Evolutionary conservation across 1,140 invertebrate genomes (phyloP).

Genomic region (Phenacoccus solenopsis): DNA sequence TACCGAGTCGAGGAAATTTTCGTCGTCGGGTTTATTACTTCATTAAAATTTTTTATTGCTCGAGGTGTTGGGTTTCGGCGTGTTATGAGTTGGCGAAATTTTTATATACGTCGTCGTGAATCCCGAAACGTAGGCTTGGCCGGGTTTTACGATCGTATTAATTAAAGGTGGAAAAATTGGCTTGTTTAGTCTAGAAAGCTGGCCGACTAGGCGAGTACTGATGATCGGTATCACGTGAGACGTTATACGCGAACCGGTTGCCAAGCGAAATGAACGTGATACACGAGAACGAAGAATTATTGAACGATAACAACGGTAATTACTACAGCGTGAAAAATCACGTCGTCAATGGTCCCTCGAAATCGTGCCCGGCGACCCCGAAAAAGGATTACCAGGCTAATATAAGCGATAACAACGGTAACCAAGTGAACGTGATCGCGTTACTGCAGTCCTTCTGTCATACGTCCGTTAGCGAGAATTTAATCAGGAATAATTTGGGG

Average conservation of each 20-base stretch:
- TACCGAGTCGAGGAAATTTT: not conserved
- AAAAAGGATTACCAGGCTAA: not conserved
- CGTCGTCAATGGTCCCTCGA: not conserved
- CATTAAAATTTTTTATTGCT: not conserved
- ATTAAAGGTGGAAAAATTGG: not conserved
- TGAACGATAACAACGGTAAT: slow-evolving; percentile 1
- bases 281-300: not conserved
- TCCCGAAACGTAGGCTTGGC: not conserved
- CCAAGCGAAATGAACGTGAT: not conserved
- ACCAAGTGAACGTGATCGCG: not conserved
- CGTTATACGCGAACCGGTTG: not conserved
- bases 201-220: not conserved
- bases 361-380: not conserved
- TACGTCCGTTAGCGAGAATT: not conserved
- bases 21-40: not conserved
- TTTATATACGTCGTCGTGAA: not conserved
- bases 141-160: not conserved
- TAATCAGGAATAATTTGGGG: not conserved
- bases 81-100: not conserved
- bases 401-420: slow-evolving; percentile 5
- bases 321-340: not conserved
- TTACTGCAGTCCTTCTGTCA: slow-evolving; percentile 5
- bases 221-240: not conserved
- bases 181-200: not conserved
- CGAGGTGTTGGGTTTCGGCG: not conserved